Conservation (phyloP, 2,113 vertebrate genomes). For the Narcine bancroftii region DNA sequence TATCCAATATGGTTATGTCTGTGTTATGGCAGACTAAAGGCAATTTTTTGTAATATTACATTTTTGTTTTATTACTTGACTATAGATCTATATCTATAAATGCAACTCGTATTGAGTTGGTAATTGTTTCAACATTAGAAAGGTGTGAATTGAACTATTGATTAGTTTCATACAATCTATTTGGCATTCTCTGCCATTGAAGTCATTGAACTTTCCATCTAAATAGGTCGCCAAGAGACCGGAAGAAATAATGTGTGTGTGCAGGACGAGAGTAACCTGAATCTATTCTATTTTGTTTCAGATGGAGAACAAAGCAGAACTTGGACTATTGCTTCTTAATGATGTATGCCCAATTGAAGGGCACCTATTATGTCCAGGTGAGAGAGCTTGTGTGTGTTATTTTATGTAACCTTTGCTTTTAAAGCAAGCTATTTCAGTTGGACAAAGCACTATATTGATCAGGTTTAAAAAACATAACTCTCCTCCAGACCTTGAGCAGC, state of each 20-base stretch:
- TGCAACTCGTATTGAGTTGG: not conserved
- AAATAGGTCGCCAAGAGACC: no score
- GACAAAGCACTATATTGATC: not conserved
- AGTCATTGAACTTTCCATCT: not conserved
- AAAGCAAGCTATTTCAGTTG: not conserved
- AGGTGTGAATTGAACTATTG: not conserved
- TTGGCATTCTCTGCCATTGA: not conserved
- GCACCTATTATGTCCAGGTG: constrained; percentile 91
- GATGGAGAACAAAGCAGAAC: constrained; percentile 98
- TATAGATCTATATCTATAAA: not conserved
- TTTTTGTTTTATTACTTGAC: no score
- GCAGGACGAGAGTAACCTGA: not conserved
- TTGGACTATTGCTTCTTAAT: constrained; percentile 97
- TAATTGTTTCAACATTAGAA: not conserved
- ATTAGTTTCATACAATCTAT: not conserved
- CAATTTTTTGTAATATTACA: no score
- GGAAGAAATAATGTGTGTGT: not conserved
- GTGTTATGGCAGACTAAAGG: no score
- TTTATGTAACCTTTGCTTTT: not conserved
- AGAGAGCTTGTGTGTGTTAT: constrained; percentile 30
- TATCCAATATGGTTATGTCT: not conserved
- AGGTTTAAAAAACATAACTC: no score
- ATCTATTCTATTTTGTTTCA: constrained; percentile 49
- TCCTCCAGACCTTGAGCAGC: not conserved
- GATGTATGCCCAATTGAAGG: constrained; percentile 98